Evolutionary conservation across 2,888 invertebrate species (phyloP), one percentile per base, ranked within the genome.

Genomic region (Therioaphis trifolii): DNA sequence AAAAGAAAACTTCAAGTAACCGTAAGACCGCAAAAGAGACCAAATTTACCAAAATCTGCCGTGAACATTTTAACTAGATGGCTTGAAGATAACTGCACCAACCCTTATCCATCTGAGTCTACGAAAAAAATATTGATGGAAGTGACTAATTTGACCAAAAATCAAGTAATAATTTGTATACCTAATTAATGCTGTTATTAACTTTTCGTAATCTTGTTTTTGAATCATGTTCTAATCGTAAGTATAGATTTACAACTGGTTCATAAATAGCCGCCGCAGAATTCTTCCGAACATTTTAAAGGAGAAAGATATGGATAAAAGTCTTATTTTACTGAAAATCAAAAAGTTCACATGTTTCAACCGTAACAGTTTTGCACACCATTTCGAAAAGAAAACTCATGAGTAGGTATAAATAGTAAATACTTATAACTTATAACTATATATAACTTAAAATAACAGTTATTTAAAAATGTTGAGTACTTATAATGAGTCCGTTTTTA

Each of bases 311-410:
- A 63, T 74, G 52, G 72, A 82, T 49, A 72, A 74, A 63, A 74
- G 52, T 74, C 63, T 82, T 15, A 74, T 82, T 40, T 11, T 74
- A 40, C 24, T 74, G 52, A 82, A 72, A 63, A 74, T 82, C 40
- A 82, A 82, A 82, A 82, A 74, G 40, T 74, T 72, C n/a, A 74
- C 82, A n/a, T 82, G 72, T 82, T 82, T 82, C 27, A 82, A 74
- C 40, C 74, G 43, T 9, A 63, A 72, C 24, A 72, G 63, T 61
- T 82, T 82, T 5, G 72, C 52, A 35, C 63, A 74, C 18, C 72
- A 82, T 52, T 72, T 82, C 24, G 72, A 72, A 66, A 82, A 63
- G 18, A 61, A 74, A 40, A 35, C 74, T 12, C 46, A 69, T 43
- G 40, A 68, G 78, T 79, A 79, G 40, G 78, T 68, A 40, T 21